These are phyloP conservation scores for Columba guinea DNA, from an alignment of 2,797 vertebrate species.

Conservation along the genomic window DNA sequence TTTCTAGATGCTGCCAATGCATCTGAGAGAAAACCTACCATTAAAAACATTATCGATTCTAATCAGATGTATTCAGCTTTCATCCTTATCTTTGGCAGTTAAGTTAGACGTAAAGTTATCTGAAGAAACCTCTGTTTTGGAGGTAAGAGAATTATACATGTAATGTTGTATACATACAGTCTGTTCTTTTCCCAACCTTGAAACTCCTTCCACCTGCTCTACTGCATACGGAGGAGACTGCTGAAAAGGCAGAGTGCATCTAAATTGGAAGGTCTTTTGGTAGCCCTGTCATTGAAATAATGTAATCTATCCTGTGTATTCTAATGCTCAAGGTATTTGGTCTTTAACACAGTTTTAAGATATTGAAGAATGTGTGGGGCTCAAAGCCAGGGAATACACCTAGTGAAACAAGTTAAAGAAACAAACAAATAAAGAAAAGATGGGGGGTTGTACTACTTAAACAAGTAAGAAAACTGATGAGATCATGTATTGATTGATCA, in stretches of 20 bases:
- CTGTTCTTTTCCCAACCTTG: background rate
- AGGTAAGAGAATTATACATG: background rate
- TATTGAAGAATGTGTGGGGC: background rate
- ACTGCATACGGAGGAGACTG: background rate
- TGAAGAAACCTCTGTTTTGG: background rate
- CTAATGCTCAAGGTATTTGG: background rate
- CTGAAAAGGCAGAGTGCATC: background rate
- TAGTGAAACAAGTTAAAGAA: background rate
- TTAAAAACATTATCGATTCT: background rate
- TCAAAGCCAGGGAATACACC: background rate
- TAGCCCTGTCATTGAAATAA: background rate
- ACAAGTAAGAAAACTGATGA: background rate
- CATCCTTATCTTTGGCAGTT: background rate
- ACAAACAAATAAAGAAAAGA: background rate
- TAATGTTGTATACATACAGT: background rate
- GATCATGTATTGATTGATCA: background rate
- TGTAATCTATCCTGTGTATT: background rate
- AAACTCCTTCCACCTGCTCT: background rate
- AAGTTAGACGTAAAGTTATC: background rate
- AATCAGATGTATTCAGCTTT: background rate
- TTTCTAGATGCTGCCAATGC: background rate
- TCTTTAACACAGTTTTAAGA: background rate
- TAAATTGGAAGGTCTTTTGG: background rate
- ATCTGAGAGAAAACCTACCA: background rate
- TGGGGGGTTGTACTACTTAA: background rate